Conservation (phyloP, 2,797 vertebrate genomes). For the Synaphobranchus kaupii region DNA sequence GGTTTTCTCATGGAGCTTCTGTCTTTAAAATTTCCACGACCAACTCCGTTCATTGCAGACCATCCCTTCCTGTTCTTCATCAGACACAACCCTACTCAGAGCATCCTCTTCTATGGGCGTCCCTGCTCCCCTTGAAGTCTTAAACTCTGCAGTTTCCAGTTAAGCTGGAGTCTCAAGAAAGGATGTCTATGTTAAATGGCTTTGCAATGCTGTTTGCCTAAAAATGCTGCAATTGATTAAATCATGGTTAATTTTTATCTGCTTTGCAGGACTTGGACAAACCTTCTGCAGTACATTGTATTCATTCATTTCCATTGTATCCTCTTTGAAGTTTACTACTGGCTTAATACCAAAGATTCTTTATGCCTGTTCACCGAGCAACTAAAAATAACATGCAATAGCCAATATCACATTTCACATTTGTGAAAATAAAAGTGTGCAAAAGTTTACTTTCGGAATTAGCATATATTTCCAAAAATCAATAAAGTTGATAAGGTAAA, state of each 20-base stretch:
- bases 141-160: neutral
- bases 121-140: conserved; percentile 69
- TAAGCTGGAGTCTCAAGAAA: neutral
- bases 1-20: too few species aligned
- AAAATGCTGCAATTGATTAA: neutral
- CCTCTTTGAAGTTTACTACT: neutral
- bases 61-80: conserved; percentile 94
- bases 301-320: neutral
- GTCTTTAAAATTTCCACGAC: too few species aligned
- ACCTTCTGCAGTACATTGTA: neutral
- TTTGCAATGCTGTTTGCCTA: neutral
- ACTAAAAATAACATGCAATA: neutral
- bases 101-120: conserved; percentile 83
- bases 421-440: neutral
- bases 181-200: neutral
- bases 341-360: neutral
- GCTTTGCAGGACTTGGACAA: neutral
- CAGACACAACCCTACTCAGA: conserved; percentile 71
- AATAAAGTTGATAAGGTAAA: too few species aligned
- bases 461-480: too few species aligned
- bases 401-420: neutral
- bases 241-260: neutral
- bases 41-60: conserved; percentile 68
- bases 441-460: neutral
- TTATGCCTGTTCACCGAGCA: too few species aligned